Percentiles rank a stretch among this genome's conserved stretches.
phyloP scores from a whole-genome alignment of 2,888 invertebrate species.

The Dryadula phaetusa region DNA sequence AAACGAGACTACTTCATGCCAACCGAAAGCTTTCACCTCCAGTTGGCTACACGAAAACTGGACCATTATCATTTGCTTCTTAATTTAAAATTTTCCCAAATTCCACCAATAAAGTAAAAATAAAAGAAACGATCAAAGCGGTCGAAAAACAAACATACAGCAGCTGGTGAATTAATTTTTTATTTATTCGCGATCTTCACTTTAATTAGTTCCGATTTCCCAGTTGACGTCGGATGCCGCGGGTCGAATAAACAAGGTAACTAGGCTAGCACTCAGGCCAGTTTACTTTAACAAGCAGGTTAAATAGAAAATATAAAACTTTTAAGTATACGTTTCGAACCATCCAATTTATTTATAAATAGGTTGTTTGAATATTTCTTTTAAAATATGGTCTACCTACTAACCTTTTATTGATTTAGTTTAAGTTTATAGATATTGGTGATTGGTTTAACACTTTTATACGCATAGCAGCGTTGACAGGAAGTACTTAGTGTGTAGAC shows the following conservation, averaged over 20 bases:
- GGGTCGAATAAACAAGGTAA: slow-evolving; percentile 29
- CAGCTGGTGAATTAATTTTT: slow-evolving; percentile 18
- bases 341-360: neutral
- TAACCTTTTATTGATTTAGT: too few relatives aligned
- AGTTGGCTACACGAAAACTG: neutral
- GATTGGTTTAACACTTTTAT: too few relatives aligned
- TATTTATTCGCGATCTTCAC: slow-evolving; percentile 24
- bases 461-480: too few relatives aligned
- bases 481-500: too few relatives aligned
- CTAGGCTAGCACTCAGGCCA: slow-evolving; percentile 21
- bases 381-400: neutral
- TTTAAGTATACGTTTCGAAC: slow-evolving; percentile 10
- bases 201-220: slow-evolving; percentile 33
- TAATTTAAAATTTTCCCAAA: neutral
- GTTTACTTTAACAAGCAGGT: slow-evolving; percentile 26
- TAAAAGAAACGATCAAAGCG: slow-evolving; percentile 11
- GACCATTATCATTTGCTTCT: neutral
- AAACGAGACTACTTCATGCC: too few relatives aligned
- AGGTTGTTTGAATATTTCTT: neutral
- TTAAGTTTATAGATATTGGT: too few relatives aligned
- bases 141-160: slow-evolving; percentile 4
- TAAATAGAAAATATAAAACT: slow-evolving; percentile 25
- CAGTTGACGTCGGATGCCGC: slow-evolving; percentile 20
- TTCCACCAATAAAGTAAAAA: neutral
- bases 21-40: too few relatives aligned